Evolutionary conservation across 2,797 vertebrate genomes (phyloP).

Genomic region (Schizopygopsis malacanthus): DNA sequence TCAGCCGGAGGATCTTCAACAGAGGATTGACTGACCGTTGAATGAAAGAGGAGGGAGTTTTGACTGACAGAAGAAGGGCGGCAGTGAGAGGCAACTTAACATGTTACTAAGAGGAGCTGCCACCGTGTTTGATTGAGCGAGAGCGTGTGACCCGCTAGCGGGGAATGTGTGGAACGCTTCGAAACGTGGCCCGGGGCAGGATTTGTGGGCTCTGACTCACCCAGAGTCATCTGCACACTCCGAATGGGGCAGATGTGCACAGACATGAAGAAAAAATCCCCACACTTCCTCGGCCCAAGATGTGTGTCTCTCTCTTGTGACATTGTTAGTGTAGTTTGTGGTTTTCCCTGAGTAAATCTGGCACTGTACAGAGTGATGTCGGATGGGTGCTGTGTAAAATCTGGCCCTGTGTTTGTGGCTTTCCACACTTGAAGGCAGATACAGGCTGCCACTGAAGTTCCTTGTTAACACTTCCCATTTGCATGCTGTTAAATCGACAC

Average conservation of each 20-base stretch:
- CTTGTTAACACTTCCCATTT: conserved; percentile 73
- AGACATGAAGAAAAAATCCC: conserved; percentile 47
- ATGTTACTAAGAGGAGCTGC: conserved; percentile 37
- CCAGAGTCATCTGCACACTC: conserved; percentile 43
- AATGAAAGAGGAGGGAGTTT: conserved; percentile 57
- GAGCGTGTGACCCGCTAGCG: conserved; percentile 52
- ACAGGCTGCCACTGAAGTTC: conserved; percentile 53
- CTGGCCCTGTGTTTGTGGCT: conserved; percentile 65
- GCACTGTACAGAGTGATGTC: conserved; percentile 16
- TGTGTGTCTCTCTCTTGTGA: conserved; percentile 39
- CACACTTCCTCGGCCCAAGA: not conserved
- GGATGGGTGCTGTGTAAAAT: conserved; percentile 58
- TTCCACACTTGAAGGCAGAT: conserved; percentile 57
- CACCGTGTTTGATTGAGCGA: conserved; percentile 39
- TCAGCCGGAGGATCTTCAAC: conserved; percentile 43
- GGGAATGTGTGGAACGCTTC: conserved; percentile 60
- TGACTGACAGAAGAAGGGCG: conserved; percentile 59
- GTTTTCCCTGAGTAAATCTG: conserved; percentile 50
- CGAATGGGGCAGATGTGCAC: conserved; percentile 21
- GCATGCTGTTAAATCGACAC: conserved; percentile 61
- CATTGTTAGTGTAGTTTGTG: conserved; percentile 46
- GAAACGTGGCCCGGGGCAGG: conserved; percentile 43
- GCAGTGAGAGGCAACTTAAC: conserved; percentile 52
- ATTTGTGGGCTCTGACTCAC: conserved; percentile 67
- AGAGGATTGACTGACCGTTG: conserved; percentile 70